These are phyloP conservation scores for Drosophila monieri DNA, from an alignment of 2,888 invertebrate species.

Conservation along the genomic window DNA sequence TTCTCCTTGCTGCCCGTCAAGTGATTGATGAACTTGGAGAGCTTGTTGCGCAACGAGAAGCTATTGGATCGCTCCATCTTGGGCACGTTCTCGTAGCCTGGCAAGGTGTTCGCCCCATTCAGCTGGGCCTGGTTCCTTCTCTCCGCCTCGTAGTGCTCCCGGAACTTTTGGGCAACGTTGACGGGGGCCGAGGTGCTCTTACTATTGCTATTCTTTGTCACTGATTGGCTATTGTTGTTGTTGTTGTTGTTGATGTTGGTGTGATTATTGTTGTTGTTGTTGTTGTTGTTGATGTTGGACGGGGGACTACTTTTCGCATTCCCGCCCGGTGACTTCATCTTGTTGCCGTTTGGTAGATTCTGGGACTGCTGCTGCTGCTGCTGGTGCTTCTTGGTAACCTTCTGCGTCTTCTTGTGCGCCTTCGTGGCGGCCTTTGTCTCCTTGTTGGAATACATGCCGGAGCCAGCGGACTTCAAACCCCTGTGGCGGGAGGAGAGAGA, in stretches of 20 bases:
- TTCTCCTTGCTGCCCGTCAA: conserved; percentile 83
- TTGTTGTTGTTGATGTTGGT: conserved; percentile 42
- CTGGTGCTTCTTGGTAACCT: conserved; percentile 71
- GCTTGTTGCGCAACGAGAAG: conserved; percentile 81
- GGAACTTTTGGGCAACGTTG: conserved; percentile 65
- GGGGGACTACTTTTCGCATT: conserved; percentile 43
- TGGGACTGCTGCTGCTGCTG: conserved; percentile 21
- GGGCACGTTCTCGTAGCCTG: conserved; percentile 62
- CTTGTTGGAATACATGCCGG: conserved; percentile 72
- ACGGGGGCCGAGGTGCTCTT: conserved; percentile 19
- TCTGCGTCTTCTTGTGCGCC: conserved; percentile 84
- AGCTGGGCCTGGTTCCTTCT: conserved; percentile 6
- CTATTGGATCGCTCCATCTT: conserved; percentile 83
- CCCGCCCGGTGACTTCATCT: conserved; percentile 60
- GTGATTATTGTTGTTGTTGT: conserved; percentile 30
- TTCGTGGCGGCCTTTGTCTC: conserved; percentile 80
- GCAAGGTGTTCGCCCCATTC: conserved; percentile 23
- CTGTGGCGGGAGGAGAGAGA: conserved; percentile 18
- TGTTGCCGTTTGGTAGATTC: conserved; percentile 75
- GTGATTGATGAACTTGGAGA: conserved; percentile 81
- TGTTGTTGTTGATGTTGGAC: conserved; percentile 7
- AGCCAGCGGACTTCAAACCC: conserved; percentile 59
- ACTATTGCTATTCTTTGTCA: conserved; percentile 41
- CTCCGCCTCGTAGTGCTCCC: conserved; percentile 63
- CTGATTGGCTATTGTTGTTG: conserved; percentile 35